Percentiles rank a stretch among this genome's conserved stretches.
These are phyloP conservation scores for Theonella swinhoei DNA, from an alignment of 37 sponge, comb jelly and placozoan species.

Conservation along the genomic window DNA sequence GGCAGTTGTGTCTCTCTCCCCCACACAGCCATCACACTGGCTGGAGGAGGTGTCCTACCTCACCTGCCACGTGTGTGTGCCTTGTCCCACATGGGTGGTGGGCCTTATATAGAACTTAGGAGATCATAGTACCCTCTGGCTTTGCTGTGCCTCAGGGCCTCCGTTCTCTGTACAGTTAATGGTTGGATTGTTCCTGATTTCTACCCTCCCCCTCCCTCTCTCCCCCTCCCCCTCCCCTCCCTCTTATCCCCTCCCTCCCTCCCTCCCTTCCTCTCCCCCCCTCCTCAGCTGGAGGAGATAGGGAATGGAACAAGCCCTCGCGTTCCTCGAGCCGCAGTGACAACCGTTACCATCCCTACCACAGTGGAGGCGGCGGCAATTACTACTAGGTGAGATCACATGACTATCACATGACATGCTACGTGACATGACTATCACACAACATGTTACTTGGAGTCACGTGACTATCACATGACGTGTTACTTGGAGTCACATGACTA, in stretches of 20 bases:
- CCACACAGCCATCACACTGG: neutral
- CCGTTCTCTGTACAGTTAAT: neutral
- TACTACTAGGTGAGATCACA: neutral
- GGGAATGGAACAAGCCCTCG: conserved; percentile 22
- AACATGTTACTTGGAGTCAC: neutral
- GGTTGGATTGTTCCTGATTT: neutral
- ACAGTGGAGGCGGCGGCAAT: neutral
- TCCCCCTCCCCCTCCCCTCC: neutral
- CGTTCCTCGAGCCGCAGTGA: conserved; percentile 11
- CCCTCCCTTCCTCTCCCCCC: neutral
- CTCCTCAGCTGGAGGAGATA: neutral
- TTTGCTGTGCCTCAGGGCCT: neutral
- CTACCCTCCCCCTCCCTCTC: neutral
- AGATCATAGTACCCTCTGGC: neutral
- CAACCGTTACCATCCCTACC: conserved; percentile 55
- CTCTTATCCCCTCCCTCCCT: neutral
- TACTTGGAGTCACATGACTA: neutral
- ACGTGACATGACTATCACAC: neutral
- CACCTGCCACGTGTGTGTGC: neutral
- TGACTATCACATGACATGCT: neutral
- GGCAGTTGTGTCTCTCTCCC: neutral
- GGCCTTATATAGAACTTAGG: neutral
- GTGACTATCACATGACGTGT: neutral
- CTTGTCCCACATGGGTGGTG: neutral
- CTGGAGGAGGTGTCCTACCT: neutral